These are phyloP conservation scores for Heterodera carotae DNA, from an alignment of 1,140 invertebrate genomes.

Conservation along the genomic window DNA sequence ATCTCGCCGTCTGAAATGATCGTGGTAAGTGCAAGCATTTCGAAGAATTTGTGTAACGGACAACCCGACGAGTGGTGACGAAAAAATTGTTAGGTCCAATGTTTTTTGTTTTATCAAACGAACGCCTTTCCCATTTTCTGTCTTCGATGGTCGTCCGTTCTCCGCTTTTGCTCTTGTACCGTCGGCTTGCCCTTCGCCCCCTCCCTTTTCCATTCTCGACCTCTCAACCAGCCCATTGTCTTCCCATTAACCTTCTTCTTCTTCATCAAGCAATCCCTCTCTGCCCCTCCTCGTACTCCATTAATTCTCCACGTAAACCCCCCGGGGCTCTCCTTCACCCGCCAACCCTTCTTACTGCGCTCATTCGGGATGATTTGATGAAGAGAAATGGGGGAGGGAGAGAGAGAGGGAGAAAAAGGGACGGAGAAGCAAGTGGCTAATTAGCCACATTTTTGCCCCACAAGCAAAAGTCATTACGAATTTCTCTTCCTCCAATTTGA, in stretches of 20 bases:
- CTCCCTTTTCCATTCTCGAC: neutral
- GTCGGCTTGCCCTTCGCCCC: neutral
- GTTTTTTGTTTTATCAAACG: too few relatives aligned
- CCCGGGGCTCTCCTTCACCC: neutral
- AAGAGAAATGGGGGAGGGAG: constrained; percentile 4
- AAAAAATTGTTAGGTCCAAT: too few relatives aligned
- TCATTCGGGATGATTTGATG: constrained; percentile 10
- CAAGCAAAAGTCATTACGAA: neutral
- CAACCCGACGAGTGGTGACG: too few relatives aligned
- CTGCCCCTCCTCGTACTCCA: neutral
- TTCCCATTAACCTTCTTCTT: constrained; percentile 11
- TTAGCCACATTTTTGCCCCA: neutral
- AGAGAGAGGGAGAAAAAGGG: neutral
- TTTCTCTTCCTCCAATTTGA: too few relatives aligned
- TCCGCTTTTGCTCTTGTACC: neutral
- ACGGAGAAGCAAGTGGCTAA: neutral
- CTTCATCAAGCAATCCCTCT: neutral
- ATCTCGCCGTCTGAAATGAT: constrained; percentile 57
- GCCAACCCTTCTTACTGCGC: neutral
- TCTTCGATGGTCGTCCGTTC: neutral
- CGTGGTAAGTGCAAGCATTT: constrained; percentile 46
- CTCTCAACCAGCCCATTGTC: neutral
- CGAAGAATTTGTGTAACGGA: neutral
- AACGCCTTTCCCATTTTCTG: too few relatives aligned
- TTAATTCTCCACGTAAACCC: constrained; percentile 1